Conservation (phyloP, 1,140 invertebrate genomes). For the Lutraria rhynchaena region DNA sequence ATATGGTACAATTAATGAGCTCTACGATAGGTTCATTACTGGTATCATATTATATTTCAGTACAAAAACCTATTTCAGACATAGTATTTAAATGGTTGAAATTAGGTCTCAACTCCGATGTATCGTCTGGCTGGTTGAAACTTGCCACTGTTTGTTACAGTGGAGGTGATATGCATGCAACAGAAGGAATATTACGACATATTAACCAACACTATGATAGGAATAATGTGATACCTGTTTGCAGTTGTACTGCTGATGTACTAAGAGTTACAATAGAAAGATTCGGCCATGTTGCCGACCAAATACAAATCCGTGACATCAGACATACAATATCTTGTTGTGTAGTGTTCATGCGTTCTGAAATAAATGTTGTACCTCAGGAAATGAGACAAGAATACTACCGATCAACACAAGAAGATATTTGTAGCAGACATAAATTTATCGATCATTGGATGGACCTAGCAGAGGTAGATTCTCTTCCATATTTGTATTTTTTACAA, state of each 20-base stretch:
- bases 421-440: background rate
- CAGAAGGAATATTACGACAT: background rate
- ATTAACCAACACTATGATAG: background rate
- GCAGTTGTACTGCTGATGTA: background rate
- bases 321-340: background rate
- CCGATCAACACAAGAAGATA: background rate
- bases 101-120: background rate
- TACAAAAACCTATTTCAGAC: background rate
- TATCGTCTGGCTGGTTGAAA: too few relatives aligned
- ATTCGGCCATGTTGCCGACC: background rate
- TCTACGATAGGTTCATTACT: background rate
- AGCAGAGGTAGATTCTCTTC: conserved; percentile 7
- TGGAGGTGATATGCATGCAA: background rate
- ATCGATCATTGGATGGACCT: background rate
- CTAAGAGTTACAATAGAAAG: background rate
- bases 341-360: background rate
- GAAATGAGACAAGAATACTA: background rate
- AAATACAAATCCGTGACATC: background rate
- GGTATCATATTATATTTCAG: background rate
- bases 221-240: background rate
- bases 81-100: background rate
- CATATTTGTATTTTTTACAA: too few relatives aligned
- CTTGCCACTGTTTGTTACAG: too few relatives aligned
- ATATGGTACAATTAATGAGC: background rate
- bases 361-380: background rate